phyloP scores from a whole-genome alignment of 2,113 vertebrate genomes.

The Rhynchopsitta pachyrhyncha region DNA sequence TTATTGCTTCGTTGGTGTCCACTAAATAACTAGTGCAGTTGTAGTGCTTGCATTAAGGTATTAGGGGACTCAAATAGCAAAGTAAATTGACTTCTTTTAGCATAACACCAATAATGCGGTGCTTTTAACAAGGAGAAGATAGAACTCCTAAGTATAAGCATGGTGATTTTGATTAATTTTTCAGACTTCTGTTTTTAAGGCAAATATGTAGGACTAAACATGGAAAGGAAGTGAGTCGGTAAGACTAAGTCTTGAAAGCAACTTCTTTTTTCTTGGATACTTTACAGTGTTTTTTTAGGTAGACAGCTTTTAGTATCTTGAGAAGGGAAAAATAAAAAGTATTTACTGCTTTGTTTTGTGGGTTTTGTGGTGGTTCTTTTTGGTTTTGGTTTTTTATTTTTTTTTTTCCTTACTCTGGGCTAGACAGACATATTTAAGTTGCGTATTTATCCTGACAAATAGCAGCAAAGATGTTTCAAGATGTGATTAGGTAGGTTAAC shows the following conservation, averaged over 20 bases:
- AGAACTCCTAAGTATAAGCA: background rate
- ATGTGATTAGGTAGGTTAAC: background rate
- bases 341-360: background rate
- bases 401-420: background rate
- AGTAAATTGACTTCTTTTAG: background rate
- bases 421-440: background rate
- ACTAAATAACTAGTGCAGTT: background rate
- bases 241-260: background rate
- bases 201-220: background rate
- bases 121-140: background rate
- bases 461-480: background rate
- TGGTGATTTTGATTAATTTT: background rate
- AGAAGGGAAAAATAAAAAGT: background rate
- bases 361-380: background rate
- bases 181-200: background rate
- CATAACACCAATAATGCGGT: background rate
- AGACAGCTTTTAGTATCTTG: background rate
- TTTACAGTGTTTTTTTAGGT: background rate
- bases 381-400: background rate
- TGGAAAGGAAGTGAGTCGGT: background rate
- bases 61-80: background rate
- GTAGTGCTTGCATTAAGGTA: background rate
- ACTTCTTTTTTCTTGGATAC: background rate
- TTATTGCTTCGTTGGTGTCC: background rate
- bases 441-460: background rate